Conservation (phyloP, 2,113 vertebrate genomes). For the Chamaetylas fuelleborni region DNA sequence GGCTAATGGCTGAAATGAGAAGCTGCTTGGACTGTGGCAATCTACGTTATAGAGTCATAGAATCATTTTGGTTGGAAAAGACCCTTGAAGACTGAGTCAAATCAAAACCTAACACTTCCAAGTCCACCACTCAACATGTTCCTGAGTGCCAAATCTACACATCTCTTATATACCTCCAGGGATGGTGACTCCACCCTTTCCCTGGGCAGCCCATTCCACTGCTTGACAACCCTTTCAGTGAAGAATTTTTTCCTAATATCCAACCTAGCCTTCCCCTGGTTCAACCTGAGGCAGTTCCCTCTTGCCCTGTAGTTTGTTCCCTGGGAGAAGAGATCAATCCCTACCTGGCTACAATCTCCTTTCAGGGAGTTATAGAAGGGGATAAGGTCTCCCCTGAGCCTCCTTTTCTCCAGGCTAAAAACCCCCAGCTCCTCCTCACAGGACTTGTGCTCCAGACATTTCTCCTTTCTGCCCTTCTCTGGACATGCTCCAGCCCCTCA, state of each 20-base stretch:
- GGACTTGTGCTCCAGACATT: not conserved
- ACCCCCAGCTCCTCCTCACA: accelerated
- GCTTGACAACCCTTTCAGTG: not conserved
- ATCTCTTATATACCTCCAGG: not conserved
- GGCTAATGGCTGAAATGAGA: not conserved
- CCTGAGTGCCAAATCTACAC: not conserved
- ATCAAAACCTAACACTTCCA: not conserved
- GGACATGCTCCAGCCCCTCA: not conserved
- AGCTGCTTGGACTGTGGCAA: not conserved
- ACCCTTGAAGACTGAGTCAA: not conserved
- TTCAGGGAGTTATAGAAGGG: not conserved
- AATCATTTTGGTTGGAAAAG: not conserved
- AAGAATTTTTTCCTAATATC: not conserved
- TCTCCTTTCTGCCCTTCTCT: no score
- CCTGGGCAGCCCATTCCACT: not conserved
- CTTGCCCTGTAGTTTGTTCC: not conserved
- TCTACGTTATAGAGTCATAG: accelerated
- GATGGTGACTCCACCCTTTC: not conserved
- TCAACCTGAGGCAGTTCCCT: not conserved
- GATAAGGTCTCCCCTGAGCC: no score
- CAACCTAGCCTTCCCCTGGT: not conserved
- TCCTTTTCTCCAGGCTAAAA: not conserved
- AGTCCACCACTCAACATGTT: not conserved
- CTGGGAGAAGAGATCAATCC: not conserved
- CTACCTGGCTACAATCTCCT: not conserved